Conservation (phyloP, 2,888 invertebrate species). For the Celastrina argiolus region DNA sequence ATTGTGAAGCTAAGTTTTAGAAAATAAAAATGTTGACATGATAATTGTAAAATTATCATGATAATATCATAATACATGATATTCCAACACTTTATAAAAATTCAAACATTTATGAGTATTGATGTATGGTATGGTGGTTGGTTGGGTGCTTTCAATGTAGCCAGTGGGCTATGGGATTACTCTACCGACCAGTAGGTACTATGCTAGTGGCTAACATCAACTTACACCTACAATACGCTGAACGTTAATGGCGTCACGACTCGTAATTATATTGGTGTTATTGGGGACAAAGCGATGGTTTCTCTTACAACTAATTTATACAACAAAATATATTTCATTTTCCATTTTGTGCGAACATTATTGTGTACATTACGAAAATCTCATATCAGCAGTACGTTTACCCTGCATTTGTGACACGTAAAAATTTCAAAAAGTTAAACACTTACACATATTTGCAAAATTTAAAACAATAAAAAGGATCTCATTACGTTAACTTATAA, state of each 20-base stretch:
- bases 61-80: too few species aligned
- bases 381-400: constrained; percentile 43
- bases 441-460: constrained; percentile 25
- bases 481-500: constrained; percentile 21
- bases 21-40: too few species aligned
- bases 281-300: constrained; percentile 47
- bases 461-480: constrained; percentile 30
- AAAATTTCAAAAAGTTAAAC: constrained; percentile 56
- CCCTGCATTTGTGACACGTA: constrained; percentile 59
- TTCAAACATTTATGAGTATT: too few species aligned
- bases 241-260: constrained; percentile 43
- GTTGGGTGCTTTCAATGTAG: constrained; percentile 14
- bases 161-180: constrained; percentile 10
- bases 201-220: constrained; percentile 53
- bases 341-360: constrained; percentile 42
- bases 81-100: too few species aligned
- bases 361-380: constrained; percentile 35
- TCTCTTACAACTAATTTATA: constrained; percentile 41
- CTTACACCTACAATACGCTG: constrained; percentile 49
- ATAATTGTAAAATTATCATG: too few species aligned
- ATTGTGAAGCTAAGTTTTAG: too few species aligned
- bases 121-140: too few species aligned
- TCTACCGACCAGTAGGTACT: constrained; percentile 69
- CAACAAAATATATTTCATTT: constrained; percentile 34
- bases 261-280: constrained; percentile 62